Evolutionary conservation across 2,888 invertebrate genomes (phyloP).

Genomic region (Tholera decimalis): DNA sequence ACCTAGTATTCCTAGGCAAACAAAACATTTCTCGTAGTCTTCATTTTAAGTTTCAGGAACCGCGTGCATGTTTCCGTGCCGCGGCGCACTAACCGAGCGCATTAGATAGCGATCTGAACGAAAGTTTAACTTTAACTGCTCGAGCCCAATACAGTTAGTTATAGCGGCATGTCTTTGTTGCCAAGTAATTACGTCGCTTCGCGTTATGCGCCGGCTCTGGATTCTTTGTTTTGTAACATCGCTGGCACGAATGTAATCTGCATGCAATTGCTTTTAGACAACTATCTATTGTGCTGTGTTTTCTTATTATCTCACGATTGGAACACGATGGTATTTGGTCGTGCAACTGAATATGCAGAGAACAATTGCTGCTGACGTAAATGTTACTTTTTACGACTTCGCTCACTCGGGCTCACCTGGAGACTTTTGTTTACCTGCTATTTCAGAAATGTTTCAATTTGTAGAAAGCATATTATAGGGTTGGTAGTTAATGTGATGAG

Average conservation of each 20-base stretch:
- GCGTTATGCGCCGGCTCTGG: slow-evolving; percentile 36
- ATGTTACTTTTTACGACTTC: slow-evolving; percentile 2
- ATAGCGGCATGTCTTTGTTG: slow-evolving; percentile 57
- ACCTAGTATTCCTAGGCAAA: slow-evolving; percentile 11
- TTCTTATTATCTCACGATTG: slow-evolving; percentile 47
- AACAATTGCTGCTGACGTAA: background rate
- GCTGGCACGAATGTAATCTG: slow-evolving; percentile 58
- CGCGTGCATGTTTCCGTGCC: slow-evolving; percentile 43
- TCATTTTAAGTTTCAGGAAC: background rate
- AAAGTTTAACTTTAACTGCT: slow-evolving; percentile 60
- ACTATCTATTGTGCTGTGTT: slow-evolving; percentile 39
- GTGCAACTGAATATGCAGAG: slow-evolving; percentile 33
- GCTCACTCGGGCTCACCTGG: background rate
- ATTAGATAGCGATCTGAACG: slow-evolving; percentile 61
- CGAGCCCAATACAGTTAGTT: slow-evolving; percentile 49
- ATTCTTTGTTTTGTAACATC: slow-evolving; percentile 43
- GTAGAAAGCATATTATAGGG: background rate
- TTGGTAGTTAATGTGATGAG: slow-evolving; percentile 4
- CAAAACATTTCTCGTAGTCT: background rate
- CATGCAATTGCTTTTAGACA: slow-evolving; percentile 51
- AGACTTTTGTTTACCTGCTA: background rate
- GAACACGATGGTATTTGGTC: slow-evolving; percentile 26
- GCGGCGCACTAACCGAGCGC: slow-evolving; percentile 52
- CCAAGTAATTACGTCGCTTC: slow-evolving; percentile 60
- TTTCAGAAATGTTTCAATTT: background rate